Evolutionary conservation across 2,797 vertebrate species (phyloP).

Genomic region (Rallus crepitans): DNA sequence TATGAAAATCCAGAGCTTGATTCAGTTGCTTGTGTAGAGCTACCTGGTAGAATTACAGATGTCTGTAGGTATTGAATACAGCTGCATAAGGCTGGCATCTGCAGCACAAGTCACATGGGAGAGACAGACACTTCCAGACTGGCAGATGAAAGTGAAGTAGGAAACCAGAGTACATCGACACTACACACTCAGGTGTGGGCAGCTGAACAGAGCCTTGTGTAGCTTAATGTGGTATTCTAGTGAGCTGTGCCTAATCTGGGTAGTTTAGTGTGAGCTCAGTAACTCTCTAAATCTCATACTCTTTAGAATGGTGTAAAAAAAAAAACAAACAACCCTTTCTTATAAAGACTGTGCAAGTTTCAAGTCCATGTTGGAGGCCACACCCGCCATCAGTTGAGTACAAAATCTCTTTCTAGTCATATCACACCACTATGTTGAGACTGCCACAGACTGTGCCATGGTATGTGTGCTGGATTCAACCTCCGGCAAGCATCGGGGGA

Average conservation of each 20-base stretch:
- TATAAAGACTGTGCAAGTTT: background rate
- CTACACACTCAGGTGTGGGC: too few relatives aligned
- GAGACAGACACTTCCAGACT: background rate
- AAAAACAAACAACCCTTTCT: accelerated
- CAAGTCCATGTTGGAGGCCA: background rate
- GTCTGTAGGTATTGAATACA: background rate
- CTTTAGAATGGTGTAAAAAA: background rate
- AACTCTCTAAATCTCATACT: background rate
- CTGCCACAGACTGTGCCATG: background rate
- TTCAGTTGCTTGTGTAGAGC: background rate
- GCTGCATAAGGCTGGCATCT: background rate
- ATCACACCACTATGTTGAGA: background rate
- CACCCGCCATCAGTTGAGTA: background rate
- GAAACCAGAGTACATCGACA: background rate
- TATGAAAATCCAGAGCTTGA: background rate
- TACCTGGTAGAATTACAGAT: background rate
- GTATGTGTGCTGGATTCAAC: background rate
- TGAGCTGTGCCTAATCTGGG: background rate
- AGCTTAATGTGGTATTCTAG: background rate
- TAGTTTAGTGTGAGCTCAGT: background rate
- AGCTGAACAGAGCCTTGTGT: background rate
- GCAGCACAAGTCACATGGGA: background rate
- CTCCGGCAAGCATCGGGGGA: background rate
- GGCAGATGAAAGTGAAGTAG: background rate
- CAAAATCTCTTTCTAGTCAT: background rate